Evolutionary conservation across 2,113 vertebrate genomes (phyloP).

Genomic region (Etheostoma cragini): DNA sequence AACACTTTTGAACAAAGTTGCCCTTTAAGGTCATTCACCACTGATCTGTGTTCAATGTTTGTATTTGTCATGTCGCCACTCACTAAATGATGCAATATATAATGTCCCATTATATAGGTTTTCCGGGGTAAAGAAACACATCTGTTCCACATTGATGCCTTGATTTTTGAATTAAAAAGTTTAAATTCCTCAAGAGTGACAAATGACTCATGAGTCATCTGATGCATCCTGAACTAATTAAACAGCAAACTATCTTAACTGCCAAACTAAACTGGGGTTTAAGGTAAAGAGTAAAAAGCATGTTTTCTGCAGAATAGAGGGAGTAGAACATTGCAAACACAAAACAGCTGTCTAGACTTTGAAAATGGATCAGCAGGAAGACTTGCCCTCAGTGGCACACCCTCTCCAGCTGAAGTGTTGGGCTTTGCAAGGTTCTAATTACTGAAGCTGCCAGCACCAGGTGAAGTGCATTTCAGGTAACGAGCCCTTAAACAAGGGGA

Average conservation of each 20-base stretch:
- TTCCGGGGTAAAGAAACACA: background rate
- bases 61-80: background rate
- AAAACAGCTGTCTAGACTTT: constrained; percentile 9
- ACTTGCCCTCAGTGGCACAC: constrained; percentile 5
- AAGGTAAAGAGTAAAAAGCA: background rate
- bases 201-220: background rate
- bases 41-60: background rate
- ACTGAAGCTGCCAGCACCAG: constrained; percentile 30
- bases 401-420: constrained; percentile 14
- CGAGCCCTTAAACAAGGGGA: constrained; percentile 17
- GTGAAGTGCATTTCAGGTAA: constrained; percentile 34
- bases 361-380: constrained; percentile 6
- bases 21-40: no score
- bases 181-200: background rate
- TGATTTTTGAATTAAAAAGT: background rate
- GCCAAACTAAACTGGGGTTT: background rate
- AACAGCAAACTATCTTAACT: background rate
- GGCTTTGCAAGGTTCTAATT: constrained; percentile 38
- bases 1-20: background rate
- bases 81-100: background rate
- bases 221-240: background rate
- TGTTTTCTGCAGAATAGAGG: background rate
- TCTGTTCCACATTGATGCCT: background rate
- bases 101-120: background rate
- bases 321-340: background rate